Conservation (phyloP, 2,797 vertebrate genomes). For the Tachyglossus aculeatus region DNA sequence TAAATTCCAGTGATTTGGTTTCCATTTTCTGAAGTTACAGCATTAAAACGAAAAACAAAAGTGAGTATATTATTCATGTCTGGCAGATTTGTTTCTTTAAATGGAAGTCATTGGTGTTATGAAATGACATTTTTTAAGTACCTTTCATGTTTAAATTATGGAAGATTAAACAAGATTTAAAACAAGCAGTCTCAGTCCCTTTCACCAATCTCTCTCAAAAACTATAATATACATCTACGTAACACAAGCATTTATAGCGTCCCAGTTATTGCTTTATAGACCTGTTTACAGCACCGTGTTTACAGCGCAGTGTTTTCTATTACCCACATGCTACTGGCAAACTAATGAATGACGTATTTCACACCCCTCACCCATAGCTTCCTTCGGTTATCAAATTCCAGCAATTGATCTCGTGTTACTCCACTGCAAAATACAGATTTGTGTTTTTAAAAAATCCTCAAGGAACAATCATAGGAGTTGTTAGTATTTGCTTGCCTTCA, state of each 20-base stretch:
- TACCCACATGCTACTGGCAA: conserved; percentile 3
- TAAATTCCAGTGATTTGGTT: not conserved
- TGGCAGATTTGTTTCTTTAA: conserved; percentile 6
- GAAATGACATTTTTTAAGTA: not conserved
- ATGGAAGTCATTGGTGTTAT: conserved; percentile 9
- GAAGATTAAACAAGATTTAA: conserved; percentile 34
- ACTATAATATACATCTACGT: conserved; percentile 20
- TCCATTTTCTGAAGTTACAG: not conserved
- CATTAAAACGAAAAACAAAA: not conserved
- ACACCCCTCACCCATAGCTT: conserved; percentile 10
- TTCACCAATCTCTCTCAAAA: conserved; percentile 50
- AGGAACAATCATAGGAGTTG: conserved; percentile 29
- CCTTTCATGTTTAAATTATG: conserved; percentile 11
- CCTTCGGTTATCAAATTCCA: conserved; percentile 19
- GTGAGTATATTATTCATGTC: not conserved
- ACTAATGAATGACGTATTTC: conserved; percentile 36
- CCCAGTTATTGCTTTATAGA: conserved; percentile 15
- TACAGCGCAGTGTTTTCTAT: conserved; percentile 3
- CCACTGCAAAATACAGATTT: conserved; percentile 23
- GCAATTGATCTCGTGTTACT: not conserved
- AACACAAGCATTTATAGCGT: conserved; percentile 46
- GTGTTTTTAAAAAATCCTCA: conserved; percentile 34
- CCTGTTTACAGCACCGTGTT: not conserved
- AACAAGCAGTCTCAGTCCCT: conserved; percentile 25
- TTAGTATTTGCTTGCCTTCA: not conserved